These are phyloP conservation scores for Parauchenoglanis punctatus DNA, from an alignment of 2,797 vertebrate genomes.

Conservation along the genomic window DNA sequence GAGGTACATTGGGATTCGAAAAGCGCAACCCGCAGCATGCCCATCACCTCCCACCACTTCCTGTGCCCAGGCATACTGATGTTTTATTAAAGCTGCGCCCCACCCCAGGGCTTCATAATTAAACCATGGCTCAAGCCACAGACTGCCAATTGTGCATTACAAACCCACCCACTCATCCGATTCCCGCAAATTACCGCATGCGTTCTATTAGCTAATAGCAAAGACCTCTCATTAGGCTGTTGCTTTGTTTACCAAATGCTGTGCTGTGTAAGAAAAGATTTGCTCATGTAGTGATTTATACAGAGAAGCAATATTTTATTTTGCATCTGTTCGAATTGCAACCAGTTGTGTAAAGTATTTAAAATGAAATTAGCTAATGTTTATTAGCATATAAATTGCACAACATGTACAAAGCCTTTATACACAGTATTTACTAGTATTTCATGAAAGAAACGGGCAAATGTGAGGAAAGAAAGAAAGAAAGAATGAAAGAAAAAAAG, in stretches of 20 bases:
- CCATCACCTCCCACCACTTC: constrained; percentile 34
- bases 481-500: neutral
- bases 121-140: constrained; percentile 52
- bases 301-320: neutral
- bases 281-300: constrained; percentile 30
- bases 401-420: neutral
- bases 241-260: constrained; percentile 42
- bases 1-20: constrained; percentile 55
- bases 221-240: constrained; percentile 30
- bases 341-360: neutral
- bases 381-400: constrained; percentile 2
- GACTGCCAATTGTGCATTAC: constrained; percentile 43
- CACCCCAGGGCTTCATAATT: constrained; percentile 58
- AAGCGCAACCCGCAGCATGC: constrained; percentile 32
- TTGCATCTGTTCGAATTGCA: neutral
- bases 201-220: constrained; percentile 45
- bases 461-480: neutral
- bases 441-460: too few relatives aligned
- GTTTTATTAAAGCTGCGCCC: constrained; percentile 59
- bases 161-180: constrained; percentile 22
- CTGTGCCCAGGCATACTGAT: constrained; percentile 58
- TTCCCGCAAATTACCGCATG: constrained; percentile 42
- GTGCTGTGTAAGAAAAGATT: constrained; percentile 31
- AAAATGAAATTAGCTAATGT: neutral
- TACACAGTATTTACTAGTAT: neutral